phyloP scores from a whole-genome alignment of 2,113 vertebrate genomes.

The Procavia capensis region DNA sequence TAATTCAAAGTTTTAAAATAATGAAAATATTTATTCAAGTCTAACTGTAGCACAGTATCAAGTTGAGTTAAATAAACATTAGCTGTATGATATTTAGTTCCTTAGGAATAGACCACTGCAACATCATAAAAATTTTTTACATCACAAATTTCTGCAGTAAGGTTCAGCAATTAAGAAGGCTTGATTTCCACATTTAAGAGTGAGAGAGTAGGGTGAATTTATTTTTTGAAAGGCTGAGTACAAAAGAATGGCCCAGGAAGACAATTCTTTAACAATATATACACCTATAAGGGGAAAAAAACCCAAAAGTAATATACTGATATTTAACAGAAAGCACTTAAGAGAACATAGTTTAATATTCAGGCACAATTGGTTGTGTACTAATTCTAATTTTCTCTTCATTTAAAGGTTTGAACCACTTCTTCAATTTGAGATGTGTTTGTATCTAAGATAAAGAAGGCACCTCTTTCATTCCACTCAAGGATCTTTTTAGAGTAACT shows the following conservation, averaged over 20 bases:
- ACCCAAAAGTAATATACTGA: constrained; percentile 14
- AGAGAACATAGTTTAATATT: constrained; percentile 74
- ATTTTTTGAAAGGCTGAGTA: constrained; percentile 67
- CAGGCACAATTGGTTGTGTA: constrained; percentile 82
- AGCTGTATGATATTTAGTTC: constrained; percentile 84
- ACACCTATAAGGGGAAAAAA: constrained; percentile 53
- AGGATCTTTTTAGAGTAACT: constrained; percentile 61
- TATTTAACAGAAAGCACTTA: constrained; percentile 71
- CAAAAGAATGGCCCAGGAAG: constrained; percentile 61
- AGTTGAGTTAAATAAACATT: constrained; percentile 85
- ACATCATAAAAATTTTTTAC: constrained; percentile 79
- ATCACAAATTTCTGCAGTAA: constrained; percentile 76
- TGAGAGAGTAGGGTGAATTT: constrained; percentile 51
- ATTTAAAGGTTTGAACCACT: constrained; percentile 64
- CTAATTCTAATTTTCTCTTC: constrained; percentile 64
- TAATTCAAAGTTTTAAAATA: constrained; percentile 72
- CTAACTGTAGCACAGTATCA: constrained; percentile 85
- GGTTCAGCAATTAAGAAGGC: constrained; percentile 64
- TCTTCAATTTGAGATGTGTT: constrained; percentile 58
- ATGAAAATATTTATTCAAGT: constrained; percentile 88
- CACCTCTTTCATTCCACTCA: constrained; percentile 71
- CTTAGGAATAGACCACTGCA: constrained; percentile 84
- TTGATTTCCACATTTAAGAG: constrained; percentile 61
- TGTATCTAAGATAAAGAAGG: constrained; percentile 72
- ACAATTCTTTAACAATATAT: constrained; percentile 65